These are phyloP conservation scores for Tetrapedia diversipes DNA, from an alignment of 2,888 invertebrate species.

Conservation along the genomic window DNA sequence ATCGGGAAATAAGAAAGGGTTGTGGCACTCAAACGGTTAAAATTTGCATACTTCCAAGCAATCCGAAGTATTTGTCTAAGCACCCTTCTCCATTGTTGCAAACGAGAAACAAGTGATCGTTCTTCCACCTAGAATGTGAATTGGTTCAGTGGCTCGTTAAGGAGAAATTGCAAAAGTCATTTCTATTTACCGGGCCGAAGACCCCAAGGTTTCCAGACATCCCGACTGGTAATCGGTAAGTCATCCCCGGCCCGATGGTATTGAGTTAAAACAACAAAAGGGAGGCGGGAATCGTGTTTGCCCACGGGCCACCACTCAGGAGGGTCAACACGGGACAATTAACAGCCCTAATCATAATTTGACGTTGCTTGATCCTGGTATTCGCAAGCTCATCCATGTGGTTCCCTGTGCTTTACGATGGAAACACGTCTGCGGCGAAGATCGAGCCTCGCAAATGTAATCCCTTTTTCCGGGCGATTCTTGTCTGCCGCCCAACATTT, in stretches of 20 bases:
- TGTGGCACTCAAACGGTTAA: too few species aligned
- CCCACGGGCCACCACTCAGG: slow-evolving; percentile 74
- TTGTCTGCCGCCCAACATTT: too few species aligned
- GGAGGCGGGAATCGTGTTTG: slow-evolving; percentile 73
- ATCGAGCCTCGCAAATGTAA: slow-evolving; percentile 16
- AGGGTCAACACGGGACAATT: slow-evolving; percentile 79
- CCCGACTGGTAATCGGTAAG: slow-evolving; percentile 72
- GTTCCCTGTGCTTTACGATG: slow-evolving; percentile 29
- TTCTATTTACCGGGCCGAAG: slow-evolving; percentile 55
- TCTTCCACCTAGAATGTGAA: not conserved
- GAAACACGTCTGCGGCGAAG: slow-evolving; percentile 4
- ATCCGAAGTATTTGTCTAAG: not conserved
- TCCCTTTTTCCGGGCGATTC: not conserved
- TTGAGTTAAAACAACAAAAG: slow-evolving; percentile 77
- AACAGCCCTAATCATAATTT: slow-evolving; percentile 77
- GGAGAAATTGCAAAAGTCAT: slow-evolving; percentile 64
- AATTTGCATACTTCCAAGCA: not conserved
- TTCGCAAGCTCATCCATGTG: slow-evolving; percentile 63
- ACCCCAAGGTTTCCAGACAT: slow-evolving; percentile 61
- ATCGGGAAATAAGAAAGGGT: too few species aligned
- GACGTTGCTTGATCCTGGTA: slow-evolving; percentile 70
- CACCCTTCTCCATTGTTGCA: not conserved
- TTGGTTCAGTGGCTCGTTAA: slow-evolving; percentile 31
- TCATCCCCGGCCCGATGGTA: slow-evolving; percentile 70
- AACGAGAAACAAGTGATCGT: not conserved